A percentile compares a stretch with the other conserved stretches of the same genome.
Evolutionary conservation across 2,113 vertebrate species (phyloP).

Genomic region (Pelvicachromis taeniatus): DNA sequence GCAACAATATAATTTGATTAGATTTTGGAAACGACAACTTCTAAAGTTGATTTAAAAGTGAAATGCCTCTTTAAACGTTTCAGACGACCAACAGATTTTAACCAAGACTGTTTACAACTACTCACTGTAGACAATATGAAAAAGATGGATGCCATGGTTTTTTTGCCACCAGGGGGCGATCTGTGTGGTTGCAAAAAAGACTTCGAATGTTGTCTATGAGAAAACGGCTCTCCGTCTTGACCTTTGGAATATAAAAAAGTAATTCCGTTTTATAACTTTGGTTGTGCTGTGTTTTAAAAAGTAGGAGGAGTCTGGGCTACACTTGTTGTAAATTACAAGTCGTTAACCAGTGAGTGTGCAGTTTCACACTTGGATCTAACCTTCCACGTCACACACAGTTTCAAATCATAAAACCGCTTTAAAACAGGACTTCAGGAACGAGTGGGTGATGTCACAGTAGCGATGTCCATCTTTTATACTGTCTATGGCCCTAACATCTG

Average conservation of each 20-base stretch:
- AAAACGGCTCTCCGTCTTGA: not conserved
- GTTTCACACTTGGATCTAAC: not conserved
- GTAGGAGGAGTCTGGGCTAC: not conserved
- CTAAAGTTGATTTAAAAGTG: not conserved
- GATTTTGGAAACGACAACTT: not conserved
- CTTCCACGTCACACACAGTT: not conserved
- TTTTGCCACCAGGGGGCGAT: not conserved
- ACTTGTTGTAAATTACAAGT: not conserved
- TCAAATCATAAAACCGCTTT: not conserved
- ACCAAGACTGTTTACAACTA: not conserved
- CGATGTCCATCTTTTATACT: not conserved
- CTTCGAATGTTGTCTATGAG: not conserved
- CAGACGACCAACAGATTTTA: not conserved
- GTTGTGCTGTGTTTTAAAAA: not conserved
- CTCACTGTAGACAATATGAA: not conserved
- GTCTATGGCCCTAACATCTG: not conserved
- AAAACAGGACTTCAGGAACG: not conserved
- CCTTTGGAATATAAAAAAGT: not conserved
- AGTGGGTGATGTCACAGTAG: not conserved
- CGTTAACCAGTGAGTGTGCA: fast-evolving
- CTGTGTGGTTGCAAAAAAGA: not conserved
- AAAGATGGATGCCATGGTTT: not conserved
- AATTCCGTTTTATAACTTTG: not conserved
- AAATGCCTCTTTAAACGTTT: not conserved
- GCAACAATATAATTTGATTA: not conserved